Percentiles rank a stretch among this genome's conserved stretches.
phyloP scores from a whole-genome alignment of 2,888 invertebrate species.

The Deroplatys truncata region DNA sequence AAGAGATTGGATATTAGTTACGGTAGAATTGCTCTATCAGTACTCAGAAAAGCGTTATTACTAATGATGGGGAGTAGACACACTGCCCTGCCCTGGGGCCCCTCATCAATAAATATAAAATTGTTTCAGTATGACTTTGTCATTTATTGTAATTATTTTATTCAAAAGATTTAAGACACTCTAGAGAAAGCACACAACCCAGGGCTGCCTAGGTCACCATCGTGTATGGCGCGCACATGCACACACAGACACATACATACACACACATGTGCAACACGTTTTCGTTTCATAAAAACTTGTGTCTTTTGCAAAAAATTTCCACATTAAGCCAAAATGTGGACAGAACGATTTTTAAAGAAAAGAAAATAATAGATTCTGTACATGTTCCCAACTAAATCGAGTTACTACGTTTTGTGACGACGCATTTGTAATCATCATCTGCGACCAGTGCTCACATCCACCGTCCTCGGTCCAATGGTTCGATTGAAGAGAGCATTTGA shows the following conservation, averaged over 20 bases:
- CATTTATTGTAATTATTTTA: background rate
- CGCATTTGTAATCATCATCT: slow-evolving; percentile 10
- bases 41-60: background rate
- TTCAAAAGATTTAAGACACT: background rate
- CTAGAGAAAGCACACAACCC: background rate
- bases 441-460: background rate
- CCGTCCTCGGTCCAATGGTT: slow-evolving; percentile 44
- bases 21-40: background rate
- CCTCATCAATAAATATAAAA: background rate
- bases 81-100: no score
- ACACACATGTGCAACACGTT: background rate
- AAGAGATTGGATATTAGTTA: background rate
- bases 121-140: background rate
- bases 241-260: background rate
- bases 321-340: background rate
- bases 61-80: background rate
- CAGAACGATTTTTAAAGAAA: background rate
- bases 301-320: background rate
- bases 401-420: background rate
- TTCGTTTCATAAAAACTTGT: background rate
- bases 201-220: background rate
- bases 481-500: slow-evolving; percentile 73
- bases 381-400: background rate
- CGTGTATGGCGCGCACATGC: no score
- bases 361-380: background rate